A percentile compares a stretch with the other conserved stretches of the same genome.
These are phyloP conservation scores for Lepilemur ruficaudatus DNA, from an alignment of 2,797 vertebrate species.

Conservation along the genomic window DNA sequence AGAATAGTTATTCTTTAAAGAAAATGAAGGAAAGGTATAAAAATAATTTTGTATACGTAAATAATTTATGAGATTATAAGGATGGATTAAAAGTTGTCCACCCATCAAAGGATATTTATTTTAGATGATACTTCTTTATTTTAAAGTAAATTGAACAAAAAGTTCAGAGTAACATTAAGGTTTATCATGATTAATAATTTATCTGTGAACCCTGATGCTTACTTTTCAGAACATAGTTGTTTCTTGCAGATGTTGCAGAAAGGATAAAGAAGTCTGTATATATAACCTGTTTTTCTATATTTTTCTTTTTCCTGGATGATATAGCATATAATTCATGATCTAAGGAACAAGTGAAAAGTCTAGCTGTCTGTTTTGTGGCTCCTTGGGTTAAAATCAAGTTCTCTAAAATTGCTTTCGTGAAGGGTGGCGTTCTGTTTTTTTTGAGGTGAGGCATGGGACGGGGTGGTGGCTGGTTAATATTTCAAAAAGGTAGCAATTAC, in stretches of 20 bases:
- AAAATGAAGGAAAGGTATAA: background rate
- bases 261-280: background rate
- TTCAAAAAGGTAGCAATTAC: constrained; percentile 70
- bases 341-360: background rate
- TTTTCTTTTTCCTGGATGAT: background rate
- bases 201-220: background rate
- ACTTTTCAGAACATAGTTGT: background rate
- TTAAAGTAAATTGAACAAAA: background rate
- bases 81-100: background rate
- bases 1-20: background rate
- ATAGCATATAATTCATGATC: background rate
- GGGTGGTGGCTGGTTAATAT: background rate
- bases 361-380: background rate
- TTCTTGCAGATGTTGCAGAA: background rate
- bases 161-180: background rate
- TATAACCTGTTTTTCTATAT: background rate
- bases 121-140: background rate
- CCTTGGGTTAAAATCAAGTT: constrained; percentile 32
- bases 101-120: background rate
- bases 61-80: background rate
- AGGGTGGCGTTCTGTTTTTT: background rate
- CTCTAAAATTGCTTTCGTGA: constrained; percentile 23
- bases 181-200: background rate
- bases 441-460: background rate
- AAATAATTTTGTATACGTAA: background rate